These are phyloP conservation scores for Oopsacas minuta DNA, from an alignment of 37 sponge, comb jelly and placozoan genomes.

Conservation along the genomic window DNA sequence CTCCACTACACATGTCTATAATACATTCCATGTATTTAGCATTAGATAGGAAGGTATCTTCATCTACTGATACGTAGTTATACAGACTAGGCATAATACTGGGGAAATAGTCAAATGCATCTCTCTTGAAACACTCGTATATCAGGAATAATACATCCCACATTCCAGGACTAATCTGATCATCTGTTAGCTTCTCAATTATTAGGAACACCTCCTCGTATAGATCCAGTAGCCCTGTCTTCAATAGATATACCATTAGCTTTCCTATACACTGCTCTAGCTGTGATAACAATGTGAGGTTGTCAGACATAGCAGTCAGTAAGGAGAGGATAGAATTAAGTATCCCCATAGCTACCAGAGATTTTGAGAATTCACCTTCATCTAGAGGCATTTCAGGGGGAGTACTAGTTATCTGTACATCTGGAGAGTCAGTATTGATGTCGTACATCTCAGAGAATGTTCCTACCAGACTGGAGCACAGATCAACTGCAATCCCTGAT, in stretches of 20 bases:
- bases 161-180: constrained; percentile 50
- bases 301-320: constrained; percentile 5
- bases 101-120: constrained; percentile 70
- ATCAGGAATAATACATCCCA: constrained; percentile 65
- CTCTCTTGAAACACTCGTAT: constrained; percentile 58
- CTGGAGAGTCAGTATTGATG: not conserved
- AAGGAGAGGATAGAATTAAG: constrained; percentile 28
- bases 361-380: constrained; percentile 10
- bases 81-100: constrained; percentile 72
- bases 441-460: constrained; percentile 9
- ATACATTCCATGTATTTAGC: constrained; percentile 51
- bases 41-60: constrained; percentile 55
- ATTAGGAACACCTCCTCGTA: constrained; percentile 84
- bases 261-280: not conserved
- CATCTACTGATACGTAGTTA: constrained; percentile 74
- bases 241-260: not conserved
- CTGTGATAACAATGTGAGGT: not conserved
- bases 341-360: constrained; percentile 30
- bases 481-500: constrained; percentile 53
- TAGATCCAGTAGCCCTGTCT: constrained; percentile 43
- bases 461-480: constrained; percentile 48
- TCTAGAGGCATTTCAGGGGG: not conserved
- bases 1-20: constrained; percentile 50
- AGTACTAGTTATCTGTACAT: not conserved
- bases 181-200: constrained; percentile 47